Base-by-base conservation (phyloP, 2,888 invertebrate species). In the Marronus borbonicus region DNA sequence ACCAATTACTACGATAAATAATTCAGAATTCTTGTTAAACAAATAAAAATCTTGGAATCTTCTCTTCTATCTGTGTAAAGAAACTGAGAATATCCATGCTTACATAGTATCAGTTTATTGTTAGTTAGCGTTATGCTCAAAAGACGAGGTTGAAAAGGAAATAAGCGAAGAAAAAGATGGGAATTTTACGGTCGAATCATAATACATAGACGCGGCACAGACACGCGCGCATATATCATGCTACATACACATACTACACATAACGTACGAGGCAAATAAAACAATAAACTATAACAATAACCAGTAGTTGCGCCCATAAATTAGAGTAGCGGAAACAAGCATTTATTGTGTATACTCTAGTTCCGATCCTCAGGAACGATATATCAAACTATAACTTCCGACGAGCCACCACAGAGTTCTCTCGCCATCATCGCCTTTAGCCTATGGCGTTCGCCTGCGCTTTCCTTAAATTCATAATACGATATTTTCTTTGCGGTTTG, bases 161-260 rank as follows among this genome's bases (percentile, higher is more conserved):
- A 31, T 36, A 64, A 39, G 44, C 17, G 2, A 24, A 49, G 28
- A 55, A 39, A 83, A 84, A 83, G 81, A 85, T 83, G 81, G 82
- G 84, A 84, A 84, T 84, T 85, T 85, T 85, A 85, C 83, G 84
- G 82, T 82, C 84, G 84, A 84, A 83, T 84, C 85, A 83, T 84
- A 84, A 83, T 83, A 83, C 81, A 84, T 50, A 68, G 14, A 39
- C 14, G 50, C 28, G 31, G 50, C 20, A 44, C 83, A 84, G 83
- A 84, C 83, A 83, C 44, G 44, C 44, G 44, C 44, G 8, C 12
- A 8, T 44, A 44, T 44, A 44, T 44, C 44, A 44, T 44, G 2
- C 8, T 2, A 44, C 44, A 44, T 44, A 44, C 44, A 44, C 44
- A 12, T 44, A 44, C 44, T 81, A 81, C 83, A 82, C 83, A 81